A percentile compares a stretch with the other conserved stretches of the same genome.
These are phyloP conservation scores for Ranitomeya variabilis DNA, from an alignment of 2,113 vertebrate genomes.

Conservation along the genomic window DNA sequence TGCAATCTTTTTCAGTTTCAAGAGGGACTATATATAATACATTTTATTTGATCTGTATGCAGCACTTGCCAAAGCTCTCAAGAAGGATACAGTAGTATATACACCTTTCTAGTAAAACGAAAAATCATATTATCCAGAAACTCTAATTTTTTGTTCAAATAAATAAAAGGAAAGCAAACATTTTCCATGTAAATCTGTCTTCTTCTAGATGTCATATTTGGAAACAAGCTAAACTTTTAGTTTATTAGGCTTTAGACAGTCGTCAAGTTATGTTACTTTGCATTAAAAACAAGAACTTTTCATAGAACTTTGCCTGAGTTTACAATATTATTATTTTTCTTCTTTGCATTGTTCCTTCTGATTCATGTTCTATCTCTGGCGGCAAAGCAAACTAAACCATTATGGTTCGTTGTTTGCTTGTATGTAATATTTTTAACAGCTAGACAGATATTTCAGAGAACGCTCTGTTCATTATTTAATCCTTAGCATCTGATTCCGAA, in stretches of 20 bases:
- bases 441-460: neutral
- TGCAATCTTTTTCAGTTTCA: no score
- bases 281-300: neutral
- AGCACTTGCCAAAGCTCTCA: neutral
- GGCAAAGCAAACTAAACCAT: neutral
- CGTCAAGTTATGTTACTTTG: neutral
- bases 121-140: neutral
- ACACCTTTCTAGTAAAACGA: neutral
- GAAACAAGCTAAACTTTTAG: neutral
- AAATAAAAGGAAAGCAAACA: neutral
- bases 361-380: neutral
- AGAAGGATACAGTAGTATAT: neutral
- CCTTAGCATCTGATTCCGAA: constrained; percentile 20
- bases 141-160: neutral
- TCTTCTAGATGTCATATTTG: neutral
- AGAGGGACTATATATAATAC: no score
- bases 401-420: constrained; percentile 4
- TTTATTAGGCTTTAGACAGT: neutral
- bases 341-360: neutral
- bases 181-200: neutral
- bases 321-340: neutral
- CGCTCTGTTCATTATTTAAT: constrained; percentile 15
- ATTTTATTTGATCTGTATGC: no score
- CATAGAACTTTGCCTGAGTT: neutral
- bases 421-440: constrained; percentile 13